These are phyloP conservation scores for Matsumyia berberina DNA, from an alignment of 2,888 invertebrate genomes.

Conservation along the genomic window DNA sequence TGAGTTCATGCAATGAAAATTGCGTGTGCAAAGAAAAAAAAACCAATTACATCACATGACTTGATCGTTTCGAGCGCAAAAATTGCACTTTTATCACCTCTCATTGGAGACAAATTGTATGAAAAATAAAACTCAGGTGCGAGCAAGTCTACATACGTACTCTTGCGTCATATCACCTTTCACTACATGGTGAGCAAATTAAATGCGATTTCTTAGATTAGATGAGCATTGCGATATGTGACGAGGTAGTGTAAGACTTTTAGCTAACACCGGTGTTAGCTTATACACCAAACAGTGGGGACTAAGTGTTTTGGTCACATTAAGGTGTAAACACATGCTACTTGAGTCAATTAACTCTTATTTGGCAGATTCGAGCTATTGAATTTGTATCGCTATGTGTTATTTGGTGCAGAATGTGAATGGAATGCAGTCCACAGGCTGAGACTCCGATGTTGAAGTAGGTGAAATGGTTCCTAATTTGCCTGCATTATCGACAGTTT, in stretches of 20 bases:
- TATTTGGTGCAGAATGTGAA: not conserved
- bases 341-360: not conserved
- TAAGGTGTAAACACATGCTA: not conserved
- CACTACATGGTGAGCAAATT: slow-evolving; percentile 10
- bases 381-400: not conserved
- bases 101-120: slow-evolving; percentile 7
- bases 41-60: not conserved
- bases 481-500: too few relatives aligned
- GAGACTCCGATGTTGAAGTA: too few relatives aligned
- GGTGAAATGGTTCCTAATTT: too few relatives aligned
- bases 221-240: slow-evolving; percentile 27
- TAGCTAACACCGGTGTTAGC: slow-evolving; percentile 1
- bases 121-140: not conserved
- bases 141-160: too few relatives aligned
- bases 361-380: not conserved
- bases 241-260: slow-evolving; percentile 8
- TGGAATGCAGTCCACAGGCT: too few relatives aligned
- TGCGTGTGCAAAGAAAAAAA: not conserved
- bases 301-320: not conserved
- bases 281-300: not conserved
- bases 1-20: not conserved
- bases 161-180: slow-evolving; percentile 25
- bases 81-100: slow-evolving; percentile 10
- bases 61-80: not conserved
- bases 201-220: slow-evolving; percentile 19